Conservation (phyloP, 2,113 vertebrate genomes). For the Apeltes quadracus region DNA sequence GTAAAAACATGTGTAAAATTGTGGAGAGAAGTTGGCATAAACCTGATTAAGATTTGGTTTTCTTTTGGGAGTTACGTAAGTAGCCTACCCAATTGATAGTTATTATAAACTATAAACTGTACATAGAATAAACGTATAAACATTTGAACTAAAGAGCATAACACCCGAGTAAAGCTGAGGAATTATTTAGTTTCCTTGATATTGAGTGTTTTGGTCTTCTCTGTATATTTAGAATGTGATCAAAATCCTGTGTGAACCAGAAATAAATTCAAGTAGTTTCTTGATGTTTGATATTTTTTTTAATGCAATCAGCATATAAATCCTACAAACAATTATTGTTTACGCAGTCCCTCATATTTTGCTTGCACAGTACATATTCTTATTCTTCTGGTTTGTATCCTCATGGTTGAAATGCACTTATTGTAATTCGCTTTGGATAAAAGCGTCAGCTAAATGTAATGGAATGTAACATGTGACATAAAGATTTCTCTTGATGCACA, state of each 20-base stretch:
- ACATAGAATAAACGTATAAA: not conserved
- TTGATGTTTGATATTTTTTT: slow-evolving; percentile 7
- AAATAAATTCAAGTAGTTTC: too few relatives aligned
- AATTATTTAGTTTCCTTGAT: slow-evolving; percentile 9
- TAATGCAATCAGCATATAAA: not conserved
- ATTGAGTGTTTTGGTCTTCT: not conserved
- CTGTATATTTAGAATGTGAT: not conserved
- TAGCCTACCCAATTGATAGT: not conserved
- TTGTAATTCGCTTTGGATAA: too few relatives aligned
- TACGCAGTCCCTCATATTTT: slow-evolving; percentile 22
- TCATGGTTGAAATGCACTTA: too few relatives aligned
- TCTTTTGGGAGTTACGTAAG: not conserved
- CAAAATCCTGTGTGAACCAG: too few relatives aligned
- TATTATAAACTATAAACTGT: not conserved
- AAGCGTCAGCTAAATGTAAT: too few relatives aligned
- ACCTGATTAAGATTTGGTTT: not conserved
- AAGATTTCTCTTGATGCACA: not conserved
- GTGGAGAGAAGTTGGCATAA: not conserved
- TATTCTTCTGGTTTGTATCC: too few relatives aligned
- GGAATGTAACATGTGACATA: not conserved
- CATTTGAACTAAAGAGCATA: not conserved
- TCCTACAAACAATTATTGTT: slow-evolving; percentile 2
- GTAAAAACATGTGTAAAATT: slow-evolving; percentile 42
- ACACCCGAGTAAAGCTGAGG: not conserved
- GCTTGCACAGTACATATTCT: not conserved